Evolutionary conservation across 2,888 invertebrate genomes (phyloP), one percentile per base, ranked within the genome.

Genomic region (Piscicola geometra): DNA sequence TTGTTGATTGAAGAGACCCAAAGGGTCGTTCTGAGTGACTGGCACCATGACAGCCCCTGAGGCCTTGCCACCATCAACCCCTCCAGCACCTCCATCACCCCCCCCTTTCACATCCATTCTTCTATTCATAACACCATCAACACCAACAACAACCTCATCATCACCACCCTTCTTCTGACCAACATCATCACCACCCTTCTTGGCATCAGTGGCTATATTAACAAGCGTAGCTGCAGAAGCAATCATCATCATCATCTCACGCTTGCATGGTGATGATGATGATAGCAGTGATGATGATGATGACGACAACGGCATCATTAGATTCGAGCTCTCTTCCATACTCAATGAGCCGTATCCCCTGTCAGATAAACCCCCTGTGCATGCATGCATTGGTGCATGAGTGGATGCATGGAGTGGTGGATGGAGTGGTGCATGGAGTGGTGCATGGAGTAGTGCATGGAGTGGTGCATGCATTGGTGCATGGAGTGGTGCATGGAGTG

Each of bases 1-100:
- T 21, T 30, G 52, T 18, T 30, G 52, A 30, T 5, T 32, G 50
- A 75, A 75, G 52, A 75, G 72, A 5, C 94, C 95, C 32, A 95
- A 87, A 0, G 95, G 95, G 87, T 95, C 95, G 85, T 94, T 93
- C 82, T 92, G 90, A 0, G 94, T 91, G 0, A 95, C 93, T 0
- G 93, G 92, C 1, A 93, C 35, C 33, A 25, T 5, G 60, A 18
- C 9, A 56, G 60, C n/a, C 12, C 50, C 50, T 47, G 9, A 15
- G 50, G 21, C 9, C n/a, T n/a, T n/a, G n/a, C n/a, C n/a, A n/a
- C n/a, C 28, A 5, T 32, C 50, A 32, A 41, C 60, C 9, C 50
- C 52, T 1, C 47, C 35, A n/a, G 47, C 70, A 1, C 28, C 71
- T 25, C 25, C 76, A 15, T 70, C 66, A n/a, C 30, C 72, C 1